Conservation (phyloP, 2,113 vertebrate genomes). For the Malaclemys terrapin region DNA sequence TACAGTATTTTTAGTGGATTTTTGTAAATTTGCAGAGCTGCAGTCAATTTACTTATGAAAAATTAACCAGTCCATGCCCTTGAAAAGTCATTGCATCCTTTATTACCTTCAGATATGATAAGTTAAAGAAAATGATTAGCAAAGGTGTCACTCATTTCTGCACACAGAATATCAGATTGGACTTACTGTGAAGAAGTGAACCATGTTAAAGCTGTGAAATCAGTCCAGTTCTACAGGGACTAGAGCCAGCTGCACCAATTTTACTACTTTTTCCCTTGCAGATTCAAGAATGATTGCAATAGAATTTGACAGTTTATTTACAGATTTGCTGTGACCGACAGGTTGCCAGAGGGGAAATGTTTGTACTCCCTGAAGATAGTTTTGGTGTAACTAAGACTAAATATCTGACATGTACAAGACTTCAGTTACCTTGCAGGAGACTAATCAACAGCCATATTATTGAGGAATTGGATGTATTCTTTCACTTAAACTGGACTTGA, state of each 20-base stretch:
- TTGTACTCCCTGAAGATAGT: constrained; percentile 75
- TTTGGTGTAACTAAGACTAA: constrained; percentile 72
- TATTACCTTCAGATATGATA: constrained; percentile 71
- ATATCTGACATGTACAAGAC: constrained; percentile 66
- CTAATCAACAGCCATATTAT: constrained; percentile 59
- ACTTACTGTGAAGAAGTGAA: constrained; percentile 77
- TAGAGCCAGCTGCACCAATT: constrained; percentile 68
- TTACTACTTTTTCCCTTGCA: constrained; percentile 67
- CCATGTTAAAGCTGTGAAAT: constrained; percentile 76
- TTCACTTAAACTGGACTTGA: constrained; percentile 41
- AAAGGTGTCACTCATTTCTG: constrained; percentile 74
- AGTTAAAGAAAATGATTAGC: constrained; percentile 78
- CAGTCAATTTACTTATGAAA: constrained; percentile 61
- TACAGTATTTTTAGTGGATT: constrained; percentile 54
- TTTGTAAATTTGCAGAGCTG: constrained; percentile 59
- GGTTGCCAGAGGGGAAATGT: constrained; percentile 76
- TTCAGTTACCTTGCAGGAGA: constrained; percentile 47
- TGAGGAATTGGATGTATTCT: constrained; percentile 32
- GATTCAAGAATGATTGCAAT: constrained; percentile 76
- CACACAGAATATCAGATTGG: constrained; percentile 61
- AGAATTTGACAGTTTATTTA: constrained; percentile 77
- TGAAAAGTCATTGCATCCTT: constrained; percentile 74
- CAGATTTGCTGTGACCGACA: constrained; percentile 77
- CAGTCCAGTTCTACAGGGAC: constrained; percentile 62
- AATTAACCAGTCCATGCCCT: constrained; percentile 70